Evolutionary conservation across 2,113 vertebrate species (phyloP), one percentile per base, ranked within the genome.

Genomic region (Calonectris borealis): DNA sequence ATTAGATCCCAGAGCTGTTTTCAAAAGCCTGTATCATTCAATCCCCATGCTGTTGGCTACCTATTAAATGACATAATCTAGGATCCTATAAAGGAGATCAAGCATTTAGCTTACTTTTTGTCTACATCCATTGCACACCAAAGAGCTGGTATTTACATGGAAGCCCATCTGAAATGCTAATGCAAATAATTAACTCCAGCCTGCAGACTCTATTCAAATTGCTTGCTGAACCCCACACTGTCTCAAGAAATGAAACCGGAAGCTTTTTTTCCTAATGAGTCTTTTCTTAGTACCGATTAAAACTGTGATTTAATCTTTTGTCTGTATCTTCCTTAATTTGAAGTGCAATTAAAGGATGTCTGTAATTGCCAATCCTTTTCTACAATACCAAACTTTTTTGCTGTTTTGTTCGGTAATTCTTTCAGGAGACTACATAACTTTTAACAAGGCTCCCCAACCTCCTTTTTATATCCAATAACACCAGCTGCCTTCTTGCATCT

Each of bases 131-230:
- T 44, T 85, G 52, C 42, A 77, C 86, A 94, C 83, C 51, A 48
- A 91, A 94, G 66, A 85, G 60, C 42, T 88, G 82, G 25, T 94
- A 96, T 96, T 95, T 95, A 85, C 24, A 51, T 42, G 65, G 84
- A 86, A 94, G 17, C 76, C 70, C 44, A 89, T 97, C 85, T 94
- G 92, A 97, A 96, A 95, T 94, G 91, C 76, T 97, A 94, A 97
- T 93, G 70, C 44, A 90, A 90, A 87, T 94, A 85, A 94, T 97
- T 96, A 97, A 95, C 79, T 95, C 24, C 57, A 85, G 62, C 68
- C 82, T 90, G 27, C 40, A 77, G 84, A 78, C 66, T 91, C 72
- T 55, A 87, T 93, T 97, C 80, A 95, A 52, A 80, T 73, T 96
- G 73, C 73, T 92, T 11, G 4, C 55, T 85, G 87, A 94, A 92